Evolutionary conservation across 2,888 invertebrate species (phyloP), one percentile per base, ranked within the genome.

Genomic region (Pristionchus exspectatus): DNA sequence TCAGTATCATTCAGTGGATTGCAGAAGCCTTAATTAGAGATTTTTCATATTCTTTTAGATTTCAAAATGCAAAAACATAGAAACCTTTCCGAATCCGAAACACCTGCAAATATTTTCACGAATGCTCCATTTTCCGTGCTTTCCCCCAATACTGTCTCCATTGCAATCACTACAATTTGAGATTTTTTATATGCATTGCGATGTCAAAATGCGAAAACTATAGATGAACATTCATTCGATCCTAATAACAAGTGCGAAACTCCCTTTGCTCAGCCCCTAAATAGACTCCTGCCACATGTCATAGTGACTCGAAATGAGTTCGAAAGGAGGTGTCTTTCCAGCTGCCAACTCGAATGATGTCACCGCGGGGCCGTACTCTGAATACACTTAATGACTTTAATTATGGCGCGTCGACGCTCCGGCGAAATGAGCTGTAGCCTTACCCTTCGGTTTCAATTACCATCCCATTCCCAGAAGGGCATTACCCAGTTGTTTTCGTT

Each of bases 331-430:
- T 50, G 81, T 54, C 44, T 50, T 81, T 81, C 27, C 81, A 81
- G 81, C 50, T 81, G 81, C 50, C 44, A 44, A 50, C 27, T 81
- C 44, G 81, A 50, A 50, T 81, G 81, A 81, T 81, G 81, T 81
- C 81, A 81, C n/a, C 38, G 18, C 72, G 30, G 5, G 30, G n/a
- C 74, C 77, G 30, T 81, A 50, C 81, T 50, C 24, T 10, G 44
- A 81, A 50, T 50, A 44, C 50, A 14, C 44, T 24, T 54, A 81
- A 81, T 50, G 81, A 81, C 81, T 81, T 81, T 81, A 81, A 81
- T 81, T 81, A 81, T 81, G 44, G 44, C 81, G 24, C 0, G 30
- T 33, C 12, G 24, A 12, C 69, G 30, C 30, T 24, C 21, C 14
- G 24, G 21, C 63, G 74, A 74, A 74, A 38, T 33, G 72, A 72